Base-by-base conservation (phyloP, 2,888 invertebrate species). In the Flabesymbios commensalis region DNA sequence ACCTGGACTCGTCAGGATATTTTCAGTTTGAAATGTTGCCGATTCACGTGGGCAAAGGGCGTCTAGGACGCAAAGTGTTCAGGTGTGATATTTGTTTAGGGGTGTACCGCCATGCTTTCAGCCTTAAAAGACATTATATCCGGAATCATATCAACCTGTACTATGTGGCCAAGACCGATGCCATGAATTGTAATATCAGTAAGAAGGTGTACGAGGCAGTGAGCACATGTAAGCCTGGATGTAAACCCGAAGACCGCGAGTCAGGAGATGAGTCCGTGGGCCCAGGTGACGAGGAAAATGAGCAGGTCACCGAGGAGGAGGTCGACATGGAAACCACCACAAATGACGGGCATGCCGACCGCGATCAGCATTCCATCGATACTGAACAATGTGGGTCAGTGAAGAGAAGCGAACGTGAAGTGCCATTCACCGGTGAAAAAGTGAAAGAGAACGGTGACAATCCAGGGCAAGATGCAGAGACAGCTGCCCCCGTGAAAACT, bases 81-180 rank as follows among this genome's bases (percentile, higher is more conserved):
- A 86, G 69, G 52, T 86, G 86, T 76, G 85, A 85, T 69, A 79
- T 86, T n/a, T 86, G 86, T 72, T 71, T 76, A 1, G 81, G 82
- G 1, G 75, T 80, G 2, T 86, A 85, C 69, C 77, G 82, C 45
- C 83, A 85, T 62, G 80, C 82, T 28, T 84, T 84, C 67, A 85
- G 84, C 67, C 74, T 86, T 10, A 85, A 86, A 63, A 75, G 85
- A 36, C 86, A 86, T 71, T 86, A 84, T 67, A 71, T 85, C 33
- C 77, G 84, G 28, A 81, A 78, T 61, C 86, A 86, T 69, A 79
- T 86, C 39, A 84, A 85, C 69, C 78, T 79, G 63, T 76, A 77
- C 41, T 84, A 83, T 68, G 71, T 85, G 36, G 80, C 80, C 28
- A 75, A 75, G 26, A 72, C 82, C 28, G 85, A 85, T 67, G 73